These are phyloP conservation scores for Holothuria scabra DNA, from an alignment of 53 echinoderm and acorn worm genomes.

Conservation along the genomic window DNA sequence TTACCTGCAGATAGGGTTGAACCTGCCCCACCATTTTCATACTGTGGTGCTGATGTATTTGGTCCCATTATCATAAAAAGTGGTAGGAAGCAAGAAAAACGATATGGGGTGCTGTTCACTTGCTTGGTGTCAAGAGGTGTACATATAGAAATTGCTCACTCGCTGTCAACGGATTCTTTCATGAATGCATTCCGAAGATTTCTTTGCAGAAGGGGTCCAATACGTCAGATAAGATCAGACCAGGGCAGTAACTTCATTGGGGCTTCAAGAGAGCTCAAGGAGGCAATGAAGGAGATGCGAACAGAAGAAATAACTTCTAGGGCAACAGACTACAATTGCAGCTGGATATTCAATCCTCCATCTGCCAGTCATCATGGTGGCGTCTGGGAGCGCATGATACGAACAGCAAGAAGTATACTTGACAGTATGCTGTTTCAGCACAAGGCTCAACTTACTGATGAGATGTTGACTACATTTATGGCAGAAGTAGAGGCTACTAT, in stretches of 20 bases:
- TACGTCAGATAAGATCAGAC: slow-evolving; percentile 46
- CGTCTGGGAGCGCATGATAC: slow-evolving; percentile 41
- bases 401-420: not conserved
- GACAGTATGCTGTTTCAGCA: slow-evolving; percentile 43
- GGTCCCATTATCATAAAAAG: slow-evolving; percentile 43
- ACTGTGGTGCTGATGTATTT: slow-evolving; percentile 44
- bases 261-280: slow-evolving; percentile 4
- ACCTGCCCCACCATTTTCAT: slow-evolving; percentile 4
- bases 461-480: too few species aligned
- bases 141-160: slow-evolving; percentile 57
- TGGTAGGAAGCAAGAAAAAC: slow-evolving; percentile 38
- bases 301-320: slow-evolving; percentile 23
- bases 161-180: slow-evolving; percentile 52
- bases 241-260: not conserved
- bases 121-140: slow-evolving; percentile 59
- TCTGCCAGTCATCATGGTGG: slow-evolving; percentile 42
- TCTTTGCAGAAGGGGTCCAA: slow-evolving; percentile 52
- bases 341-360: slow-evolving; percentile 42
- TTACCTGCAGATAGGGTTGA: slow-evolving; percentile 19
- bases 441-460: not conserved
- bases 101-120: slow-evolving; percentile 58
- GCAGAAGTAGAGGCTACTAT: too few species aligned
- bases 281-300: slow-evolving; percentile 53
- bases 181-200: slow-evolving; percentile 60
- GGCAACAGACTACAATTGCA: not conserved